phyloP scores from a whole-genome alignment of 2,888 invertebrate genomes.

The Lutraria lutraria region DNA sequence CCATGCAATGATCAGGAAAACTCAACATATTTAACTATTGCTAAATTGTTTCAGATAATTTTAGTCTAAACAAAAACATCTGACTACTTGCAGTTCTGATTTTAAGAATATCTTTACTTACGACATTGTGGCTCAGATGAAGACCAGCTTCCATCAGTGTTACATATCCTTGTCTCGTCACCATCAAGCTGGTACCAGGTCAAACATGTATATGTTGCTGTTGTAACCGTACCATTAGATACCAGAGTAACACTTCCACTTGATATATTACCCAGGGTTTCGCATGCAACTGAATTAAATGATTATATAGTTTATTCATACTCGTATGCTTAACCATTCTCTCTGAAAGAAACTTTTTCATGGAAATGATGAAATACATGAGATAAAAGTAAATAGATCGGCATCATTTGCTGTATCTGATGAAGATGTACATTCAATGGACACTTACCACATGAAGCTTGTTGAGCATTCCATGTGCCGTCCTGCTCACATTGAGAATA shows the following conservation, averaged over 20 bases:
- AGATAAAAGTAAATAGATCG: too few species aligned
- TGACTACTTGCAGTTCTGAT: too few species aligned
- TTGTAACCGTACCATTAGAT: conserved; percentile 39
- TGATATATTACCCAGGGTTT: conserved; percentile 28
- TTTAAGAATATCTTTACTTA: neutral
- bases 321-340: neutral
- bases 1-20: too few species aligned
- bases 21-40: too few species aligned
- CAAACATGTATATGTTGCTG: conserved; percentile 50
- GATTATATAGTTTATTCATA: too few species aligned
- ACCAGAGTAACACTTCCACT: conserved; percentile 43
- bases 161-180: conserved; percentile 37
- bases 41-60: too few species aligned
- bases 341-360: neutral
- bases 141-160: conserved; percentile 53
- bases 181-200: conserved; percentile 53
- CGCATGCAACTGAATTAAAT: conserved; percentile 38
- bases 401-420: too few species aligned
- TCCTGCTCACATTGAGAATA: conserved; percentile 45
- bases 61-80: too few species aligned
- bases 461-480: conserved; percentile 57
- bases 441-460: conserved; percentile 55
- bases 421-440: too few species aligned
- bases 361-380: neutral
- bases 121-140: conserved; percentile 53